A percentile compares a stretch with the other conserved stretches of the same genome.
Conservation (phyloP, 2,113 vertebrate genomes). For the Nannobrachium achirus region DNA sequence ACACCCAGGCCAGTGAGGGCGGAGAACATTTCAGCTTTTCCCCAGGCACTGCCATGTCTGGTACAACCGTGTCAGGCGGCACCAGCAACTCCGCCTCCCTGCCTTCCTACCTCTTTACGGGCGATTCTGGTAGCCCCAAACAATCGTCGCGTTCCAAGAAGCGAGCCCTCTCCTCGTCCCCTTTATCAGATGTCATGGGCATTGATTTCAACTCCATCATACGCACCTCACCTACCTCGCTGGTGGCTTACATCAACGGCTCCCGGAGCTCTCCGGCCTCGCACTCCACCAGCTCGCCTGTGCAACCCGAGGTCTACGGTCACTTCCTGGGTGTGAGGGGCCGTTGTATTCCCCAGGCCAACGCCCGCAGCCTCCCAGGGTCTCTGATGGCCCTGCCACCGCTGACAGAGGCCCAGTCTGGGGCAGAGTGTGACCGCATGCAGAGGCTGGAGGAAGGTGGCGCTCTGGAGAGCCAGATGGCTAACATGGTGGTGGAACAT, state of each 20-base stretch:
- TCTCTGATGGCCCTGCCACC: slow-evolving; percentile 55
- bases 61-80: slow-evolving; percentile 64
- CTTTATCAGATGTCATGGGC: slow-evolving; percentile 90
- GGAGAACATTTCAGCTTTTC: slow-evolving; percentile 76
- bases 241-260: slow-evolving; percentile 93
- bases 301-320: slow-evolving; percentile 91
- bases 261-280: slow-evolving; percentile 84
- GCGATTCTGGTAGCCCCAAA: slow-evolving; percentile 80
- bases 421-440: slow-evolving; percentile 76
- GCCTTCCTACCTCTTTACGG: slow-evolving; percentile 84
- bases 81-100: slow-evolving; percentile 82
- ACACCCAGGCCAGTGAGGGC: slow-evolving; percentile 79
- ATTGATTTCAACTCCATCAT: slow-evolving; percentile 94
- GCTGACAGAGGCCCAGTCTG: slow-evolving; percentile 40
- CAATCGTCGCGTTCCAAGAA: slow-evolving; percentile 85
- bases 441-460: slow-evolving; percentile 83
- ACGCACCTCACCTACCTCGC: slow-evolving; percentile 91
- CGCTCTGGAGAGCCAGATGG: slow-evolving; percentile 75
- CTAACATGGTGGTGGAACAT: slow-evolving; percentile 89
- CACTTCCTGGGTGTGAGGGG: slow-evolving; percentile 92
- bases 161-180: slow-evolving; percentile 87
- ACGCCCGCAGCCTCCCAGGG: slow-evolving; percentile 60
- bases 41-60: slow-evolving; percentile 78
- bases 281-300: slow-evolving; percentile 79
- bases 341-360: slow-evolving; percentile 84